phyloP scores from a whole-genome alignment of 2,113 vertebrate species.

The Porphyrio hochstetteri region DNA sequence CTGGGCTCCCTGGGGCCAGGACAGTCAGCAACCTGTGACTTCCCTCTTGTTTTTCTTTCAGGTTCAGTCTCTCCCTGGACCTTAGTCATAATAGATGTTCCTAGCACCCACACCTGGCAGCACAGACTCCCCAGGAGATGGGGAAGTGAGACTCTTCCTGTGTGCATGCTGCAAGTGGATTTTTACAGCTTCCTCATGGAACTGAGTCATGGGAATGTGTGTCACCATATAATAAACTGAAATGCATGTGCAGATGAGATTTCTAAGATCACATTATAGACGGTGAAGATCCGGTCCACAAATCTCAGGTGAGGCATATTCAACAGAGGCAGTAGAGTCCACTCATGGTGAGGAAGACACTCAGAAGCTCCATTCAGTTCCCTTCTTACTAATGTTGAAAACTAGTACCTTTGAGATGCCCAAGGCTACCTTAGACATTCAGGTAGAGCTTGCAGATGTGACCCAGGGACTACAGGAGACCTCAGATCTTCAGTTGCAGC shows the following conservation, averaged over 20 bases:
- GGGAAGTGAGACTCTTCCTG: neutral
- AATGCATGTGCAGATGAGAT: neutral
- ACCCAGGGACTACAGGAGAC: neutral
- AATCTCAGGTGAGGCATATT: neutral
- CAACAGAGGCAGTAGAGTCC: neutral
- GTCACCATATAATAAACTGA: neutral
- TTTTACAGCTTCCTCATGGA: neutral
- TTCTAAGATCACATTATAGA: neutral
- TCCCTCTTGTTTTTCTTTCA: neutral
- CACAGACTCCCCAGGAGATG: neutral
- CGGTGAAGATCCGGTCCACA: neutral
- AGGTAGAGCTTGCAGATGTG: neutral
- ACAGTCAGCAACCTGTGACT: accelerated
- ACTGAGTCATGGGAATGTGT: neutral
- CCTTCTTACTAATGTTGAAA: neutral
- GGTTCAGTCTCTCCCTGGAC: neutral
- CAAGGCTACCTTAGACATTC: neutral
- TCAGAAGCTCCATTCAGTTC: neutral
- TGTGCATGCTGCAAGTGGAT: neutral
- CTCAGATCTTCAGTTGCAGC: neutral
- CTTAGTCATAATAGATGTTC: neutral
- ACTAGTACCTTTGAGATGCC: neutral
- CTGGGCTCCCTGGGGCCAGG: neutral
- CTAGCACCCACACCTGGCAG: neutral
- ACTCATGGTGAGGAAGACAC: neutral